These are phyloP conservation scores for Lutjanus campechanus DNA, from an alignment of 2,797 vertebrate species.

Conservation along the genomic window DNA sequence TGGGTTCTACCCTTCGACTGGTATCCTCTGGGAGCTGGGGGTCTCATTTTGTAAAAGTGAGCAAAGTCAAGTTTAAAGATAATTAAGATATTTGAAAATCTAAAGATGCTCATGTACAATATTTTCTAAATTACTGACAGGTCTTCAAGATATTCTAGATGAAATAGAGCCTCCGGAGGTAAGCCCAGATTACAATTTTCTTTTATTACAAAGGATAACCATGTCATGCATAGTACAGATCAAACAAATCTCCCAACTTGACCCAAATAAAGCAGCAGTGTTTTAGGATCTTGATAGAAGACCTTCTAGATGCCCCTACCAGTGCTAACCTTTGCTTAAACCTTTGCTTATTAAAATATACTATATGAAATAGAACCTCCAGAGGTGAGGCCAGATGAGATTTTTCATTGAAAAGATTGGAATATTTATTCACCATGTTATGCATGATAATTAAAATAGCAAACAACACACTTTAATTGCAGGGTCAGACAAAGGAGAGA, in stretches of 20 bases:
- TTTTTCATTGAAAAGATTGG: not conserved
- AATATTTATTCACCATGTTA: not conserved
- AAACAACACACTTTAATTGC: not conserved
- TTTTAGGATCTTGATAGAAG: no score
- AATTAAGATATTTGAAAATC: not conserved
- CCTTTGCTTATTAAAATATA: no score
- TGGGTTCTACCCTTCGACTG: slow-evolving; percentile 72
- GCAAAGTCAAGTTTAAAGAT: slow-evolving; percentile 7
- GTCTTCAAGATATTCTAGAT: slow-evolving; percentile 47
- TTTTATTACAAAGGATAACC: no score
- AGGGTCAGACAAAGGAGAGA: slow-evolving; percentile 69
- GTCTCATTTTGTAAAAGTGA: slow-evolving; percentile 71
- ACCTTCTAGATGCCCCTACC: no score
- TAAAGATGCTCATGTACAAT: not conserved
- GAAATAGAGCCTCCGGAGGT: slow-evolving; percentile 51
- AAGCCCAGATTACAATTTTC: not conserved
- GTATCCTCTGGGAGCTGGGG: slow-evolving; percentile 52
- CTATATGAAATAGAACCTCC: not conserved
- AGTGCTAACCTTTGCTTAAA: no score
- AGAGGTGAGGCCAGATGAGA: no score
- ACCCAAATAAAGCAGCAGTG: no score
- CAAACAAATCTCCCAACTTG: not conserved
- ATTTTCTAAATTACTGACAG: slow-evolving; percentile 36
- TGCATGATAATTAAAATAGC: not conserved
- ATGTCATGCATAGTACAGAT: no score